These are phyloP conservation scores for Pilophorus perplexus DNA, from an alignment of 2,888 invertebrate genomes.

Conservation along the genomic window DNA sequence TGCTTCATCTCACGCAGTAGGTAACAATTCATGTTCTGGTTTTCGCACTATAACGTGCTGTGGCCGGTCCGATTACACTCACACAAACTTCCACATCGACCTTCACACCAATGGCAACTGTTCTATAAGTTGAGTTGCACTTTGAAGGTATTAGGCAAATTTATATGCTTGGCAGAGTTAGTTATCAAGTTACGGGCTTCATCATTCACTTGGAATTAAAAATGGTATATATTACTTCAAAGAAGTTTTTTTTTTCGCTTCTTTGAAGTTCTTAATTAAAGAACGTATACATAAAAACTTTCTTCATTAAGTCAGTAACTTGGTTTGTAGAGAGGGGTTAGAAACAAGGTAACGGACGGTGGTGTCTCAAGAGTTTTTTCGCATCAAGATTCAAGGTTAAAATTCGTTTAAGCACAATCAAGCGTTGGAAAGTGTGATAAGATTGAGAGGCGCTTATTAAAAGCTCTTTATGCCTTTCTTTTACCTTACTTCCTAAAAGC, in stretches of 20 bases:
- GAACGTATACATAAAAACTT: slow-evolving; percentile 24
- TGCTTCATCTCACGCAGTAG: no score
- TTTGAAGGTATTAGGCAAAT: no score
- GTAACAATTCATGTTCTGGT: no score
- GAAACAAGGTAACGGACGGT: neutral
- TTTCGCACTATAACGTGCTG: no score
- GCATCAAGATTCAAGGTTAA: slow-evolving; percentile 24
- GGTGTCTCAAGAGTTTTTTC: slow-evolving; percentile 20
- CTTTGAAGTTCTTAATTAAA: slow-evolving; percentile 27
- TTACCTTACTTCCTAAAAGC: no score
- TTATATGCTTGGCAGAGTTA: neutral
- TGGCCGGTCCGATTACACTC: no score
- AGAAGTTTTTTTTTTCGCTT: slow-evolving; percentile 2
- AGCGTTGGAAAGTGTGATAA: slow-evolving; percentile 11
- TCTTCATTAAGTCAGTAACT: slow-evolving; percentile 27
- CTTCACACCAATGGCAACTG: no score
- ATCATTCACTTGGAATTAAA: slow-evolving; percentile 16
- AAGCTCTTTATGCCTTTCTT: slow-evolving; percentile 14
- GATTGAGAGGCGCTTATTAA: slow-evolving; percentile 10
- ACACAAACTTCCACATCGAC: no score
- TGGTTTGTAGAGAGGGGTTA: slow-evolving; percentile 6
- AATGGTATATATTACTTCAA: slow-evolving; percentile 1
- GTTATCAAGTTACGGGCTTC: slow-evolving; percentile 10
- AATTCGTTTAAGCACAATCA: slow-evolving; percentile 20
- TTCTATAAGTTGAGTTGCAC: no score